phyloP scores from a whole-genome alignment of 2,797 vertebrate species.

The Notolepis coatsorum region DNA sequence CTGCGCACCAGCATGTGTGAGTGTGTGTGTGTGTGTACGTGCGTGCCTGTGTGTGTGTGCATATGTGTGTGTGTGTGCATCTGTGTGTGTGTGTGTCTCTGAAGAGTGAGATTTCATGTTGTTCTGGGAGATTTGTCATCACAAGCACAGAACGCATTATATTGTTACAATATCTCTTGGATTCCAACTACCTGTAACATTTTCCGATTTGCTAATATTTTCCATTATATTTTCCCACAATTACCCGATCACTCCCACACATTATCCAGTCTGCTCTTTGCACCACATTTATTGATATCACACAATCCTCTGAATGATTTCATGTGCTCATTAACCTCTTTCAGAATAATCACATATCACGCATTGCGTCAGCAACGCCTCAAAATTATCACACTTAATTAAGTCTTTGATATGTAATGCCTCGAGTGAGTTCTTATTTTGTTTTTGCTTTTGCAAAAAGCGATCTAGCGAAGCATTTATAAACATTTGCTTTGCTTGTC shows the following conservation, averaged over 20 bases:
- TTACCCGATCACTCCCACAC: conserved; percentile 74
- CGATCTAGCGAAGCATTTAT: conserved; percentile 15
- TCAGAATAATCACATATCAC: conserved; percentile 48
- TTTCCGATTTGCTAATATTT: conserved; percentile 88
- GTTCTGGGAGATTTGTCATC: conserved; percentile 82
- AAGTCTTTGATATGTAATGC: conserved; percentile 45
- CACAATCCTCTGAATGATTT: conserved; percentile 66
- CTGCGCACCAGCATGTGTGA: conserved; percentile 31
- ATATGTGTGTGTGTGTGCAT: neutral
- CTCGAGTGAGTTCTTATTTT: conserved; percentile 21
- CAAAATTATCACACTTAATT: conserved; percentile 28
- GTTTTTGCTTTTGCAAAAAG: conserved; percentile 27
- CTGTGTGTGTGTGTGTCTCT: conserved; percentile 17
- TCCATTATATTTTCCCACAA: conserved; percentile 86
- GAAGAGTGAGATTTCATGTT: conserved; percentile 73
- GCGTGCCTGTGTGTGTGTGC: conserved; percentile 1
- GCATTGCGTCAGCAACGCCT: conserved; percentile 55
- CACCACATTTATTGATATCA: conserved; percentile 72
- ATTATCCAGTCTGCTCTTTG: conserved; percentile 71
- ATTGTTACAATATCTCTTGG: conserved; percentile 81
- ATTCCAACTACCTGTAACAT: conserved; percentile 88
- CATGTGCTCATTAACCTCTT: conserved; percentile 67
- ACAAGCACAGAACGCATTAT: conserved; percentile 78
- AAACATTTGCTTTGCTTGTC: conserved; percentile 29
- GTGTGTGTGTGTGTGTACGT: conserved; percentile 39